Percentiles rank a stretch among this genome's conserved stretches.
phyloP scores from a whole-genome alignment of 2,888 invertebrate species.

The Leptogaster cylindrica region DNA sequence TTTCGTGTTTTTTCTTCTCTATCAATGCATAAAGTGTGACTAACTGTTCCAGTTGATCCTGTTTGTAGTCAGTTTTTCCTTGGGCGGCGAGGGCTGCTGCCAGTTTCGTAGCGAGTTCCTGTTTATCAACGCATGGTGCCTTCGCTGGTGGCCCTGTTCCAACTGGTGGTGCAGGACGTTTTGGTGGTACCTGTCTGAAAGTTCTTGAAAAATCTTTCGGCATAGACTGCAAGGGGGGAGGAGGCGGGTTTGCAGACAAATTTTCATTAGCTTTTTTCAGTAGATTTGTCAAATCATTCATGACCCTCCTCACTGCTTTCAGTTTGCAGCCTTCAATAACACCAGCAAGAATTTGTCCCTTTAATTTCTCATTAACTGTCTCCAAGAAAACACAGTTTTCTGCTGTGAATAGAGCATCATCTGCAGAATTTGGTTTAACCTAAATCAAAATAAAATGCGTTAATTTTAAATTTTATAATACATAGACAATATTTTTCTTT shows the following conservation, averaged over 20 bases:
- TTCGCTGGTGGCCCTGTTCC: background rate
- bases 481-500: too few species aligned
- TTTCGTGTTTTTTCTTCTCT: conserved; percentile 54
- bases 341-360: conserved; percentile 72
- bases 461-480: too few species aligned
- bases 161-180: conserved; percentile 2
- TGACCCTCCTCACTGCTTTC: conserved; percentile 72
- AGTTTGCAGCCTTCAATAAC: conserved; percentile 67
- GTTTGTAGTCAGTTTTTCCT: conserved; percentile 81
- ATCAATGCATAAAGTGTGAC: conserved; percentile 70
- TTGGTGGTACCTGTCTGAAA: background rate
- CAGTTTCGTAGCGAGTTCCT: conserved; percentile 72
- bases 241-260: conserved; percentile 50
- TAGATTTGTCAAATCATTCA: conserved; percentile 73
- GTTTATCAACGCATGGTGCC: conserved; percentile 62
- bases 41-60: conserved; percentile 77
- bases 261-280: conserved; percentile 65
- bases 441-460: too few species aligned
- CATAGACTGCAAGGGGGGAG: conserved; percentile 42
- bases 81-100: conserved; percentile 79
- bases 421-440: conserved; percentile 69
- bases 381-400: conserved; percentile 67
- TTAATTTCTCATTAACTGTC: conserved; percentile 58
- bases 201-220: conserved; percentile 22
- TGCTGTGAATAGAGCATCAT: conserved; percentile 71